Evolutionary conservation across 2,797 vertebrate genomes (phyloP).

Genomic region (Myotis daubentonii): DNA sequence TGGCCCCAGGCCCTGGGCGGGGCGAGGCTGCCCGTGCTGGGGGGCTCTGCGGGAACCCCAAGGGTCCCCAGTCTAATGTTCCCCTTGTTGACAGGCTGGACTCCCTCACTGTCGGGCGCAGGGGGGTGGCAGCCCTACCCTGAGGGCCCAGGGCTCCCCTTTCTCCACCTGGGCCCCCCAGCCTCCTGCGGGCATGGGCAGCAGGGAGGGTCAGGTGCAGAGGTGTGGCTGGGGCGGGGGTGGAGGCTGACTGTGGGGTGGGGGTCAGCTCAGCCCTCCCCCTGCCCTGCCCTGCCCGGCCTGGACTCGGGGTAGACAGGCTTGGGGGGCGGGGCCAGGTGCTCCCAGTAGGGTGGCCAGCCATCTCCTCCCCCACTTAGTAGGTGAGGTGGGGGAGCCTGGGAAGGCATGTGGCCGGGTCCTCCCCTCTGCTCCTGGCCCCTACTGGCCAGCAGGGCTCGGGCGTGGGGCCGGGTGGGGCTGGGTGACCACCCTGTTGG

Average conservation of each 20-base stretch:
- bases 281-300: not conserved
- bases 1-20: not conserved
- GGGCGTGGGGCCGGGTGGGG: not conserved
- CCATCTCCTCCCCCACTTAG: not conserved
- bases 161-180: not conserved
- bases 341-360: not conserved
- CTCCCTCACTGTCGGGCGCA: not conserved
- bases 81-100: not conserved
- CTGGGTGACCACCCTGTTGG: not conserved
- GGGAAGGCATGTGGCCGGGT: not conserved
- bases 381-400: not conserved
- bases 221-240: not conserved
- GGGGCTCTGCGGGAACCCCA: not conserved
- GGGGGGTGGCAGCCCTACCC: not conserved
- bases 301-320: not conserved
- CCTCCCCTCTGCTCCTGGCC: not conserved
- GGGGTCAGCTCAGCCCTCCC: not conserved
- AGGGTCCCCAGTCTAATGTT: not conserved
- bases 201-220: not conserved
- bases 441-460: not conserved
- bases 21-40: too few species aligned
- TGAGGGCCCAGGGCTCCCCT: too few species aligned
- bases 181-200: not conserved
- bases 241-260: not conserved
- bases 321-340: not conserved